Evolutionary conservation across 2,113 vertebrate species (phyloP).

Genomic region (Nanorana parkeri): DNA sequence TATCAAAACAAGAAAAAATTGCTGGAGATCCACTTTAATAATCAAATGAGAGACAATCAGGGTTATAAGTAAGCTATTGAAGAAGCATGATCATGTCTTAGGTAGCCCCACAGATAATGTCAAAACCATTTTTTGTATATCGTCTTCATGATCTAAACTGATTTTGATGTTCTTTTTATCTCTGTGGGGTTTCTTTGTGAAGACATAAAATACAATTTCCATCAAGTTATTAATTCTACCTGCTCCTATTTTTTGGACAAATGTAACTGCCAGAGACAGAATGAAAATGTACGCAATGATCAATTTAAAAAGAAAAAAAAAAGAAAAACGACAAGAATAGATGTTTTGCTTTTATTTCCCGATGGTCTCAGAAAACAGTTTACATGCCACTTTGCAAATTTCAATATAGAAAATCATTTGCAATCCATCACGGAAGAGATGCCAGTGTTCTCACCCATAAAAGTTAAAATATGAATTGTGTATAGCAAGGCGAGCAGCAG

Average conservation of each 20-base stretch:
- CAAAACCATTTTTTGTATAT: no score
- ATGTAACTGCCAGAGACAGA: neutral
- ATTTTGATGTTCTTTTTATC: neutral
- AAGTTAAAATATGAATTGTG: slow-evolving; percentile 35
- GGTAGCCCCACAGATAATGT: no score
- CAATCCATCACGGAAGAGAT: slow-evolving; percentile 64
- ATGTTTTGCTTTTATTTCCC: slow-evolving; percentile 19
- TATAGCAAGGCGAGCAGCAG: neutral
- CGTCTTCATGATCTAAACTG: no score
- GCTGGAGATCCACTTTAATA: no score
- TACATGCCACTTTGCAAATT: slow-evolving; percentile 65
- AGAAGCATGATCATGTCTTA: no score
- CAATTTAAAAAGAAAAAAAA: neutral
- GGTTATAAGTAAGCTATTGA: no score
- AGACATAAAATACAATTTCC: no score
- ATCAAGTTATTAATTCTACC: neutral
- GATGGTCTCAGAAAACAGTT: slow-evolving; percentile 59
- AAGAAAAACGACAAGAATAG: neutral
- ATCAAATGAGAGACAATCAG: no score
- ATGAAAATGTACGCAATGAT: neutral
- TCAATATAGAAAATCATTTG: slow-evolving; percentile 69
- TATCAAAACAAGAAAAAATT: no score
- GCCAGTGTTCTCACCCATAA: slow-evolving; percentile 42
- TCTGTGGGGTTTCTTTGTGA: neutral
- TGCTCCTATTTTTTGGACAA: neutral